Percentiles rank a stretch among this genome's conserved stretches.
Evolutionary conservation across 2,888 invertebrate genomes (phyloP).

Genomic region (Diarsia brunnea): DNA sequence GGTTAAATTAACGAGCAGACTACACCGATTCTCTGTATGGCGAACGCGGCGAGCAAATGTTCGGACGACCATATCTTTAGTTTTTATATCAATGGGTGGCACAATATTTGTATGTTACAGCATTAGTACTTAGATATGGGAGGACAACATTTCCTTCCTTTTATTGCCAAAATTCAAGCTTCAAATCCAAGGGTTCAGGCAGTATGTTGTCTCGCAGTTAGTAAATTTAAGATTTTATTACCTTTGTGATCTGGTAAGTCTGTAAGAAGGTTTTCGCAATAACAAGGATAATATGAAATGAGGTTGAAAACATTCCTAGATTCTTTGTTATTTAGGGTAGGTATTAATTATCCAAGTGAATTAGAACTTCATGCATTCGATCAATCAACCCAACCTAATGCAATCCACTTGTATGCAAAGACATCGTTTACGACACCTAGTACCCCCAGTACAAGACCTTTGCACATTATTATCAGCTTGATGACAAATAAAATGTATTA

Average conservation of each 20-base stretch:
- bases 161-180: not conserved
- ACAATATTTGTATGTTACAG: too few relatives aligned
- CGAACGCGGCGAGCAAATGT: too few relatives aligned
- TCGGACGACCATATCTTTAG: too few relatives aligned
- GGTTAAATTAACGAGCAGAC: too few relatives aligned
- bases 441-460: not conserved
- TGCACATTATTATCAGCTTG: slow-evolving; percentile 16
- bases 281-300: not conserved
- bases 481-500: not conserved
- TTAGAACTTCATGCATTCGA: not conserved
- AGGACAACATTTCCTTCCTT: not conserved
- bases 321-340: not conserved
- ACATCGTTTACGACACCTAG: not conserved
- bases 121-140: too few relatives aligned
- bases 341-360: not conserved
- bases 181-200: too few relatives aligned
- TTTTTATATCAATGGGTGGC: too few relatives aligned
- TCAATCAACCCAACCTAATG: not conserved
- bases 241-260: not conserved
- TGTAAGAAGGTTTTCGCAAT: not conserved
- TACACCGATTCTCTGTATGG: too few relatives aligned
- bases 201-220: not conserved
- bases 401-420: slow-evolving; percentile 10
- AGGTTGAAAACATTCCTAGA: not conserved
- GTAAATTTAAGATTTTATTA: not conserved